A percentile compares a stretch with the other conserved stretches of the same genome.
Conservation (phyloP, 2,888 invertebrate species). For the Euzophera pinguis region DNA sequence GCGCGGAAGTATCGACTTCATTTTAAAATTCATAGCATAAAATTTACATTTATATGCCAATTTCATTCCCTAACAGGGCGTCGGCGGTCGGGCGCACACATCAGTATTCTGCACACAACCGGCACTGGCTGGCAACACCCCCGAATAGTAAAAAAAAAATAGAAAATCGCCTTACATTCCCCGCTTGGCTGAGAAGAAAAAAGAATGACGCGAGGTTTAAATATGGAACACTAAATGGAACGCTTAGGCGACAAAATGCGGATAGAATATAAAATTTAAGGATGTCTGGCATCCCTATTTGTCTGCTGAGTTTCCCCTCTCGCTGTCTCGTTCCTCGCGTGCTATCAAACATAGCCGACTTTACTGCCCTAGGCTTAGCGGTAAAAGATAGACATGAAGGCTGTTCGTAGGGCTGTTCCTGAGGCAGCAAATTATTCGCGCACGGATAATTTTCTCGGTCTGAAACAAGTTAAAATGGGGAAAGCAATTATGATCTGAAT, state of each 20-base stretch:
- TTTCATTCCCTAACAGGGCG: conserved; percentile 77
- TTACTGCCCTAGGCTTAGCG: conserved; percentile 76
- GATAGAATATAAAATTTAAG: conserved; percentile 80
- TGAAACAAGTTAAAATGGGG: conserved; percentile 52
- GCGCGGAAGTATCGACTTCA: conserved; percentile 76
- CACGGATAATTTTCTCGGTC: conserved; percentile 55
- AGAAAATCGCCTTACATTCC: conserved; percentile 66
- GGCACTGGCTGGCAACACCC: conserved; percentile 51
- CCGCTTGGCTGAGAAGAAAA: conserved; percentile 62
- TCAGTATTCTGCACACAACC: conserved; percentile 74
- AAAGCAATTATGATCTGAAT: conserved; percentile 49
- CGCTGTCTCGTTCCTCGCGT: conserved; percentile 50
- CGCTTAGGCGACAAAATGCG: conserved; percentile 80
- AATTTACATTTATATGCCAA: conserved; percentile 81
- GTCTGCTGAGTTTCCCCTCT: conserved; percentile 32
- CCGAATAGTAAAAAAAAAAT: conserved; percentile 52
- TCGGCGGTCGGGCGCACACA: conserved; percentile 73
- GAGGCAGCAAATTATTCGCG: conserved; percentile 47
- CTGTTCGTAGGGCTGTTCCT: conserved; percentile 58
- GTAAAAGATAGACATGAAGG: conserved; percentile 75
- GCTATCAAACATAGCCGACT: conserved; percentile 67
- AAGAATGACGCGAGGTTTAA: conserved; percentile 73
- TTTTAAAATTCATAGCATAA: conserved; percentile 80
- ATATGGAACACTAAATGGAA: conserved; percentile 80
- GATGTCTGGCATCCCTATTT: conserved; percentile 54